Conservation (phyloP, 2,888 invertebrate species). For the Mesodorylaimus sp. region DNA sequence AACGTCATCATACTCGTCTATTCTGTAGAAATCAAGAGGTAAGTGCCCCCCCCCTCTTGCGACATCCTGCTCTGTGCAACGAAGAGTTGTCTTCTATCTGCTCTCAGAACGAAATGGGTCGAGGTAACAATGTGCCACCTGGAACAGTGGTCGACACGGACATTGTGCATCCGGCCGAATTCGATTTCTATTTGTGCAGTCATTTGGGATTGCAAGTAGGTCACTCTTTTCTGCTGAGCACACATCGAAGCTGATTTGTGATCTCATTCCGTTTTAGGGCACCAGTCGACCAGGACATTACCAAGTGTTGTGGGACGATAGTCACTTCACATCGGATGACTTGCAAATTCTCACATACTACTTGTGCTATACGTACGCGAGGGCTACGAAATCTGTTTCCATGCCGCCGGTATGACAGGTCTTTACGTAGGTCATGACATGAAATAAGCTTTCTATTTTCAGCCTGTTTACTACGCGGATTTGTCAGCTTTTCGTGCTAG, state of each 20-base stretch:
- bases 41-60: no score
- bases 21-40: slow-evolving; percentile 8
- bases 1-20: slow-evolving; percentile 15
- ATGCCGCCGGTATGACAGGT: slow-evolving; percentile 10
- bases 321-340: slow-evolving; percentile 22
- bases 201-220: slow-evolving; percentile 20
- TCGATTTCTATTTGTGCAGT: slow-evolving; percentile 21
- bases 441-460: no score
- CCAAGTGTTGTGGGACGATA: slow-evolving; percentile 23
- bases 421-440: no score
- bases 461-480: slow-evolving; percentile 17
- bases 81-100: no score
- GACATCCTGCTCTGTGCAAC: no score
- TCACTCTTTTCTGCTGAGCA: no score
- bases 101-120: no score
- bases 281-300: slow-evolving; percentile 24
- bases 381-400: slow-evolving; percentile 16
- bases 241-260: slow-evolving; percentile 25
- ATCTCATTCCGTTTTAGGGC: slow-evolving; percentile 21
- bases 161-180: slow-evolving; percentile 15
- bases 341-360: slow-evolving; percentile 20
- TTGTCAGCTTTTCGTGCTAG: slow-evolving; percentile 22
- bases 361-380: slow-evolving; percentile 12
- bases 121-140: slow-evolving; percentile 17
- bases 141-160: slow-evolving; percentile 21